These are phyloP conservation scores for Cottoperca gobio DNA, from an alignment of 2,797 vertebrate species.

Conservation along the genomic window DNA sequence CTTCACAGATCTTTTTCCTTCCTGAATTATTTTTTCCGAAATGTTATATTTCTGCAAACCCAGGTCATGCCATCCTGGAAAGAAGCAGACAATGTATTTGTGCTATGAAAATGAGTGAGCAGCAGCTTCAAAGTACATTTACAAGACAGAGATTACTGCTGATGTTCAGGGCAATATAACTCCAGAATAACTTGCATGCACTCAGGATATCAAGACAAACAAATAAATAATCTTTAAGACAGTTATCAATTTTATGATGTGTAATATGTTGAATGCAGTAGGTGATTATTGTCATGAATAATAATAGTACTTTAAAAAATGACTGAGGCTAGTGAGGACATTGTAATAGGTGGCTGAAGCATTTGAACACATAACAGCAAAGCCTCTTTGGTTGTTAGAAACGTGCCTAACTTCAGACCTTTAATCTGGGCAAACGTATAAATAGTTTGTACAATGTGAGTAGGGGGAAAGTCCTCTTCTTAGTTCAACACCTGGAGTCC, in stretches of 20 bases:
- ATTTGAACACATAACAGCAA: slow-evolving; percentile 5
- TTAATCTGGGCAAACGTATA: slow-evolving; percentile 22
- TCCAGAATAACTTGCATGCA: too few species aligned
- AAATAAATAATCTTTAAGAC: not conserved
- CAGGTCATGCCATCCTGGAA: slow-evolving; percentile 86
- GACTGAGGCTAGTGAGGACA: not conserved
- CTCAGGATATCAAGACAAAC: too few species aligned
- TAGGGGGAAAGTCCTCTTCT: not conserved
- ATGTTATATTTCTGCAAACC: slow-evolving; percentile 83
- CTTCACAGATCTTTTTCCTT: slow-evolving; percentile 11
- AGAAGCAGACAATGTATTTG: slow-evolving; percentile 17
- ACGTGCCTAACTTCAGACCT: slow-evolving; percentile 18
- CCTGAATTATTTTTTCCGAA: slow-evolving; percentile 75
- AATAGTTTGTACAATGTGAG: slow-evolving; percentile 15
- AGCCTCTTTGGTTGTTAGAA: slow-evolving; percentile 17
- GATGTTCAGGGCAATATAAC: not conserved
- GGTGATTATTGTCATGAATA: too few species aligned
- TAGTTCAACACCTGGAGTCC: not conserved
- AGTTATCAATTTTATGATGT: not conserved
- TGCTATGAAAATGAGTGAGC: not conserved
- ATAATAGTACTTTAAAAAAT: not conserved
- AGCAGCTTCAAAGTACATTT: not conserved
- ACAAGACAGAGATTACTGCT: not conserved
- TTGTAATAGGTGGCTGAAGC: not conserved
- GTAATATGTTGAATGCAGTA: too few species aligned